Conservation (phyloP, 2,797 vertebrate genomes). For the Tachyglossus aculeatus region DNA sequence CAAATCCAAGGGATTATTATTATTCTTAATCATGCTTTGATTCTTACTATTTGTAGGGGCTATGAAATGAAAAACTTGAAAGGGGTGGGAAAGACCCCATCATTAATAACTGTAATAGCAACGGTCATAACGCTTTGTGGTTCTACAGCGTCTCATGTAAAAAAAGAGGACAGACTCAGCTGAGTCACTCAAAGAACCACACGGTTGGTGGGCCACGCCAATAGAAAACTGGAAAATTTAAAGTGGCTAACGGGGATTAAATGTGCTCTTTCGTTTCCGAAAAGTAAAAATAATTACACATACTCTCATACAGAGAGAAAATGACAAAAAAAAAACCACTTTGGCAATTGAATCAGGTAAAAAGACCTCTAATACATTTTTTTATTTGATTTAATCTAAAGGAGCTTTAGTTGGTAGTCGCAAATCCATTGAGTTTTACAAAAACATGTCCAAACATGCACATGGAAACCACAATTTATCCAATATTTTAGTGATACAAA, state of each 20-base stretch:
- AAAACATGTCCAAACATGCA: slow-evolving; percentile 12
- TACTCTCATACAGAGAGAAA: background rate
- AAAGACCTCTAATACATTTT: background rate
- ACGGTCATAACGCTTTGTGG: background rate
- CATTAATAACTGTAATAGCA: background rate
- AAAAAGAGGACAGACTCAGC: too few relatives aligned
- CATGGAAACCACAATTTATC: background rate
- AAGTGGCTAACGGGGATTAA: background rate
- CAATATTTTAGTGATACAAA: slow-evolving; percentile 8
- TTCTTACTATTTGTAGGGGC: background rate
- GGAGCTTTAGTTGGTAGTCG: slow-evolving; percentile 11
- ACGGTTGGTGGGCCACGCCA: background rate
- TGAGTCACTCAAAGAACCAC: background rate
- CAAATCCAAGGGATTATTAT: background rate
- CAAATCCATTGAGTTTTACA: slow-evolving; percentile 13
- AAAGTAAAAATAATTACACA: background rate
- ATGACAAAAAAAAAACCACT: slow-evolving; percentile 3
- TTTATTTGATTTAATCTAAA: slow-evolving; percentile 19
- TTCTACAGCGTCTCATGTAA: too few relatives aligned
- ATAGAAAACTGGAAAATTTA: slow-evolving; percentile 6
- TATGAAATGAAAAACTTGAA: background rate
- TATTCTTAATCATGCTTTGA: background rate
- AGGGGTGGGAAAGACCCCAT: background rate
- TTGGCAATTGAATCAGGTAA: background rate
- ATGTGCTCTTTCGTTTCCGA: background rate